Conservation (phyloP, 2,888 invertebrate species). For the Apantesis nais region DNA sequence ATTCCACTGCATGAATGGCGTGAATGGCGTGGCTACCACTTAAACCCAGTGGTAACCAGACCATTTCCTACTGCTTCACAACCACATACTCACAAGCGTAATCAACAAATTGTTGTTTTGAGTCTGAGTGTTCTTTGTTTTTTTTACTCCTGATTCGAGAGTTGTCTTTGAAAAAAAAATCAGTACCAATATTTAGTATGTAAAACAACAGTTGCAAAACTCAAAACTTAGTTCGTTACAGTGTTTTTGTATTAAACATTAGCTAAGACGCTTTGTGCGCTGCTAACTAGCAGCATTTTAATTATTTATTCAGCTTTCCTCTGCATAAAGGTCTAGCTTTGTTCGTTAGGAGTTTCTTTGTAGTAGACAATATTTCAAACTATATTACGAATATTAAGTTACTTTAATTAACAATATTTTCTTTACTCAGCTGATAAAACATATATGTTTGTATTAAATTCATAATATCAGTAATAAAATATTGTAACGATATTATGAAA, state of each 20-base stretch:
- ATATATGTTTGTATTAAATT: neutral
- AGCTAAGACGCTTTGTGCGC: slow-evolving; percentile 4
- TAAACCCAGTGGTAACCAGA: no score
- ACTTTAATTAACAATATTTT: neutral
- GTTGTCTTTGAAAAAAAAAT: no score
- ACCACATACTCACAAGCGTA: no score
- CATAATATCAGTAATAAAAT: neutral
- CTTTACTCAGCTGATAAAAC: neutral
- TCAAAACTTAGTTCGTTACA: neutral
- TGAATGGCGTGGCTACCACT: no score
- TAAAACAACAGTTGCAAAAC: neutral
- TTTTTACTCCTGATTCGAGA: no score
- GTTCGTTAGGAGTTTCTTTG: neutral
- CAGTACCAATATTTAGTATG: neutral
- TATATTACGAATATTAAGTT: neutral
- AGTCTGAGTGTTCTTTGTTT: no score
- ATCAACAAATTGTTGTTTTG: no score
- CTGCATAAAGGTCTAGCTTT: slow-evolving; percentile 12
- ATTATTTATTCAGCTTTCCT: slow-evolving; percentile 30
- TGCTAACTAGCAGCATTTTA: slow-evolving; percentile 26
- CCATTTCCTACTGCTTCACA: no score
- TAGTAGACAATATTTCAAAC: neutral
- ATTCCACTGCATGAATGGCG: no score
- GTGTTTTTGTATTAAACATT: neutral
- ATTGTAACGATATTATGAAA: no score